Evolutionary conservation across 1,140 invertebrate species (phyloP).

Genomic region (Drosophila guanche): DNA sequence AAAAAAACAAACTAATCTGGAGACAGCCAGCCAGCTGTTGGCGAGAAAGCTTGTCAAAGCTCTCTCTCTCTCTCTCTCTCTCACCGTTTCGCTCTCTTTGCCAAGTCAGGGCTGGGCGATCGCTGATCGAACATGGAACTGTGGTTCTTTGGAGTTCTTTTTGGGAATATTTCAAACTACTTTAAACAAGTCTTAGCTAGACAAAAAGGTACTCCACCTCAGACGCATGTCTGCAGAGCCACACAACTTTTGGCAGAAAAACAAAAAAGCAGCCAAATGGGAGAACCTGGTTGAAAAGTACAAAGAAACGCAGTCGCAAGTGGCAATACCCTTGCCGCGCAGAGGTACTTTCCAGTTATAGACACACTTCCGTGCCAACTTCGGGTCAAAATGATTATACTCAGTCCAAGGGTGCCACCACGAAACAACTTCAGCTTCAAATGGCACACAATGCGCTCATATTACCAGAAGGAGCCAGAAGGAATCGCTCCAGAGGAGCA

Average conservation of each 20-base stretch:
- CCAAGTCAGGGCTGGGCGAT: slow-evolving; percentile 23
- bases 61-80: neutral
- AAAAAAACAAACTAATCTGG: slow-evolving; percentile 2
- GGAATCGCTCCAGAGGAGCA: slow-evolving; percentile 13
- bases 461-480: slow-evolving; percentile 61
- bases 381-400: too few species aligned
- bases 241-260: slow-evolving; percentile 47
- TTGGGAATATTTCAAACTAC: slow-evolving; percentile 16
- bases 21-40: slow-evolving; percentile 19
- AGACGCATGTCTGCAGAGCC: slow-evolving; percentile 35
- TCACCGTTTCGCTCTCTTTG: neutral
- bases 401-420: too few species aligned
- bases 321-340: too few species aligned
- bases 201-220: slow-evolving; percentile 9
- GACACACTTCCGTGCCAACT: too few species aligned
- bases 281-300: slow-evolving; percentile 30
- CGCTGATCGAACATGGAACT: slow-evolving; percentile 5
- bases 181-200: slow-evolving; percentile 13
- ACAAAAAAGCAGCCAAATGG: slow-evolving; percentile 28
- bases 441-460: slow-evolving; percentile 74
- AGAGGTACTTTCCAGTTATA: too few species aligned
- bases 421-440: slow-evolving; percentile 43
- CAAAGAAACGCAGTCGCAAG: too few species aligned
- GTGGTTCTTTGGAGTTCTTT: neutral
- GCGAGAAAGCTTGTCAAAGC: slow-evolving; percentile 33